phyloP scores from a whole-genome alignment of 2,113 vertebrate species.

The Ailurus styani region DNA sequence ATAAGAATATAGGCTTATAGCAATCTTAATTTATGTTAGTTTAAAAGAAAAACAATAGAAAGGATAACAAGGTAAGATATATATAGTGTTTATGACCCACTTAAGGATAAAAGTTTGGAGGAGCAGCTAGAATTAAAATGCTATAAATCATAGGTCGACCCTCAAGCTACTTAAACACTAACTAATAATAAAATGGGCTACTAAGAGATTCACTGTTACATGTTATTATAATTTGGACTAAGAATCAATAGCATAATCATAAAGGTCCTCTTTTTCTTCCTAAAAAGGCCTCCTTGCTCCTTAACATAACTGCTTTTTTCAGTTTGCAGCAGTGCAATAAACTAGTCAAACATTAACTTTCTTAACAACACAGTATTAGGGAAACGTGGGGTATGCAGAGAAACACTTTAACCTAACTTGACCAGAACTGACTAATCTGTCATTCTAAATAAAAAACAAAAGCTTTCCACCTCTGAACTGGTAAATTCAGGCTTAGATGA shows the following conservation, averaged over 20 bases:
- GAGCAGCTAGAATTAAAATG: neutral
- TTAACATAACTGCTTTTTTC: neutral
- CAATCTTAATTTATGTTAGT: neutral
- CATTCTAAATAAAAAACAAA: neutral
- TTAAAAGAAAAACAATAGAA: conserved; percentile 10
- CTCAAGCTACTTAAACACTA: neutral
- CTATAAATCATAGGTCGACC: neutral
- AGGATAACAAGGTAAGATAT: neutral
- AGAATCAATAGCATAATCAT: conserved; percentile 21
- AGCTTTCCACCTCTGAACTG: neutral
- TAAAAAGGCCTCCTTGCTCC: conserved; percentile 22
- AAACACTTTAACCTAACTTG: conserved; percentile 35
- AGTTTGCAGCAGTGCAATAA: conserved; percentile 7
- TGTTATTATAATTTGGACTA: neutral
- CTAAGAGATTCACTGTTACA: neutral
- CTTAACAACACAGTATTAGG: conserved; percentile 9
- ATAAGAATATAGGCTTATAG: neutral
- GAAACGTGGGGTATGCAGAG: neutral
- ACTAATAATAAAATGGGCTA: conserved; percentile 6
- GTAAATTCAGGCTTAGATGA: neutral
- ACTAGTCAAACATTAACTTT: conserved; percentile 55
- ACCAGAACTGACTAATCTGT: neutral
- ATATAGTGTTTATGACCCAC: neutral
- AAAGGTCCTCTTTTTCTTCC: conserved; percentile 30
- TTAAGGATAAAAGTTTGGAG: conserved; percentile 23